Evolutionary conservation across 1,140 invertebrate genomes (phyloP).

Genomic region (Daktulosphaira vitifoliae): DNA sequence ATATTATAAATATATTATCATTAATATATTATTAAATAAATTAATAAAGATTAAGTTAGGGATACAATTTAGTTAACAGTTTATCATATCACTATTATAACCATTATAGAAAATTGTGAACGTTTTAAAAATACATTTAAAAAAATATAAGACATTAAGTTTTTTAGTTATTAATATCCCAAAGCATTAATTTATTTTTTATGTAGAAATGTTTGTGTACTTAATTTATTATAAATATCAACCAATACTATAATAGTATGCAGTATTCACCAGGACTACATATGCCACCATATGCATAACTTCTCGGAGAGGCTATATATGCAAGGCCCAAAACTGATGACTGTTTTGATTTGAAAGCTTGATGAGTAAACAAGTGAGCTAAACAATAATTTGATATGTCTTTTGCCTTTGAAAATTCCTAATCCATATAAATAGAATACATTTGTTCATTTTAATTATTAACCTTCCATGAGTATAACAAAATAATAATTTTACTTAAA

Average conservation of each 20-base stretch:
- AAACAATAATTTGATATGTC: constrained; percentile 45
- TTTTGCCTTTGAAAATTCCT: constrained; percentile 46
- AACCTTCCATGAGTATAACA: no score
- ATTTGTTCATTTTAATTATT: background rate
- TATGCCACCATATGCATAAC: constrained; percentile 46
- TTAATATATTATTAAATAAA: no score
- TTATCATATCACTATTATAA: no score
- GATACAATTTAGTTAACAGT: no score
- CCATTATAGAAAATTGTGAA: no score
- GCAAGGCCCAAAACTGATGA: constrained; percentile 47
- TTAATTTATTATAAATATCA: background rate
- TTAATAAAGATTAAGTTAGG: no score
- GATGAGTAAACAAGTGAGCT: constrained; percentile 49
- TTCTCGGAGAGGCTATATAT: constrained; percentile 47
- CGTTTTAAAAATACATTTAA: no score
- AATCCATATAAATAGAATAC: constrained; percentile 12
- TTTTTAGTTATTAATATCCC: no score
- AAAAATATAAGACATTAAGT: no score
- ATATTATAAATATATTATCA: no score
- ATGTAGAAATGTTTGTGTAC: no score
- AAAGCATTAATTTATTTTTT: no score
- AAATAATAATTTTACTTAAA: constrained; percentile 5
- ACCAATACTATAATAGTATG: constrained; percentile 28
- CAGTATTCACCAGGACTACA: constrained; percentile 45
- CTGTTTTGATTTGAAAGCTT: constrained; percentile 45